Evolutionary conservation across 1,140 invertebrate genomes (phyloP).

Genomic region (Conopomorpha cramerella): DNA sequence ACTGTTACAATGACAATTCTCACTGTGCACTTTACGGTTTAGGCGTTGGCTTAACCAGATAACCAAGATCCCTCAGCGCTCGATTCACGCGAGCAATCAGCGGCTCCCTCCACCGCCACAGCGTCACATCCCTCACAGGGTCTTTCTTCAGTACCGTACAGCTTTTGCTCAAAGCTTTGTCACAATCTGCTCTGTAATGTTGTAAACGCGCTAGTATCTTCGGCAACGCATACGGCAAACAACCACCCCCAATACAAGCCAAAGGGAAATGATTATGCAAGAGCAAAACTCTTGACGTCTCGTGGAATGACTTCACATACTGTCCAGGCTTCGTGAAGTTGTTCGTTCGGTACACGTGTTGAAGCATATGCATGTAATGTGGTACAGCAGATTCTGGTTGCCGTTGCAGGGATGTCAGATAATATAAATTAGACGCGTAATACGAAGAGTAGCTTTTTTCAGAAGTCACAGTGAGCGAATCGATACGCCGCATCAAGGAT

Average conservation of each 20-base stretch:
- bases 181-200: constrained; percentile 59
- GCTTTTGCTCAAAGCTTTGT: constrained; percentile 10
- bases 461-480: constrained; percentile 74
- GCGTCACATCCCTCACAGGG: too few species aligned
- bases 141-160: too few species aligned
- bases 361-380: constrained; percentile 50
- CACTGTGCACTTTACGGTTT: too few species aligned
- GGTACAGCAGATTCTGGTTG: constrained; percentile 7
- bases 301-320: constrained; percentile 58
- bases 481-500: constrained; percentile 76
- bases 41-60: too few species aligned
- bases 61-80: too few species aligned
- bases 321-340: constrained; percentile 49
- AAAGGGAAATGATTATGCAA: constrained; percentile 60
- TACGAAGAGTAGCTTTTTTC: constrained; percentile 78
- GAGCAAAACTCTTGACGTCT: constrained; percentile 40
- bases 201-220: constrained; percentile 54
- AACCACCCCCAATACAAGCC: constrained; percentile 32
- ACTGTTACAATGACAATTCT: too few species aligned
- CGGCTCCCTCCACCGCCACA: too few species aligned
- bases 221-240: constrained; percentile 36
- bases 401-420: too few species aligned
- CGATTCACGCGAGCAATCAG: too few species aligned
- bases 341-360: constrained; percentile 42
- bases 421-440: too few species aligned